Evolutionary conservation across 1,140 invertebrate species (phyloP), one percentile per base, ranked within the genome.

Genomic region (Arion vulgaris): DNA sequence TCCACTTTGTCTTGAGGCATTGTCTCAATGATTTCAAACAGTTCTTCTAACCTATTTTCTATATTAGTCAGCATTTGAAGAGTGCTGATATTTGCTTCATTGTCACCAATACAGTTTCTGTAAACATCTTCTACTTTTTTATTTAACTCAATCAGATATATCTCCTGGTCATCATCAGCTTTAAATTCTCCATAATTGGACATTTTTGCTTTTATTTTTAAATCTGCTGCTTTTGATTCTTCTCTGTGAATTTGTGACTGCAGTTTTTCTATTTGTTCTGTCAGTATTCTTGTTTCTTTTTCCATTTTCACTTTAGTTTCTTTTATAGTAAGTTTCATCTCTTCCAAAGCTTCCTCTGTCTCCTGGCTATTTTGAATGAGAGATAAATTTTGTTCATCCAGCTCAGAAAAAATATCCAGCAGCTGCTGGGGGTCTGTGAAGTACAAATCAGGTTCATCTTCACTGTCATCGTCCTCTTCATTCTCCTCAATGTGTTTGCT

Each of bases 291-390:
- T 66, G 92, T 92, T 86, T 93, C 92, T 78, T 90, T 90, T 80
- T 92, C 91, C 91, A 92, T 92, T 90, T 90, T 92, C 4, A 80
- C 49, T 83, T 91, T 88, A 2, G 91, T 92, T 26, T 84, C 53
- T 88, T 92, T 91, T 39, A 92, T 92, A n/a, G 84, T 91, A 71
- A 91, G 88, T 87, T 92, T 92, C 89, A 92, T 91, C 85, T 93
- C 92, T 84, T 93, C 92, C 28, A 93, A 82, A 11, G 91, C 87
- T 84, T 93, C 92, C 81, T 93, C 92, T 53, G 92, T 92, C 79
- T 93, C 92, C 84, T 93, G 92, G 85, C 90, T 91, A 86, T 93
- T 93, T 82, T 93, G 92, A 77, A 93, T 93, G 62, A 93, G 86
- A 28, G 91, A 92, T 78, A 93, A 86, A 85, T 93, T 93, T 82